phyloP scores from a whole-genome alignment of 2,888 invertebrate species.

The Diplolepis rosae region DNA sequence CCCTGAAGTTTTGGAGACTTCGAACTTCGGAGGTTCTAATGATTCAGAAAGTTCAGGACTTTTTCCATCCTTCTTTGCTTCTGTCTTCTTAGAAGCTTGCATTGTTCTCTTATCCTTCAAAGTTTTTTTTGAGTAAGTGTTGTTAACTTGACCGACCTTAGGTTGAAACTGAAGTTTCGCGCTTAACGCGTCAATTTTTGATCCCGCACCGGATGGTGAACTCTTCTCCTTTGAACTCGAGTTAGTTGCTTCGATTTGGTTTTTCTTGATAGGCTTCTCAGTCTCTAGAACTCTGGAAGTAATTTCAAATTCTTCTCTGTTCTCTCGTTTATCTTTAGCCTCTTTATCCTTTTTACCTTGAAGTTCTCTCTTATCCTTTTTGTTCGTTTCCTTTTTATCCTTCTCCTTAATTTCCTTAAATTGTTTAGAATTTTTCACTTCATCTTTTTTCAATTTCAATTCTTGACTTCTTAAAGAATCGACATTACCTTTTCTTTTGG shows the following conservation, averaged over 20 bases:
- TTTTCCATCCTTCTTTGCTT: too few relatives aligned
- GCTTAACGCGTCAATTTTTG: constrained; percentile 70
- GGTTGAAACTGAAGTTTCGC: constrained; percentile 70
- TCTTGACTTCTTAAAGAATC: too few relatives aligned
- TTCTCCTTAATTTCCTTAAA: constrained; percentile 18
- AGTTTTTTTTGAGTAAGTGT: constrained; percentile 65
- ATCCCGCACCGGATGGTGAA: constrained; percentile 54
- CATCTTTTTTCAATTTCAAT: too few relatives aligned
- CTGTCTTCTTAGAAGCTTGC: constrained; percentile 20
- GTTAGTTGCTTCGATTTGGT: constrained; percentile 44
- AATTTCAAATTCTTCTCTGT: constrained; percentile 20
- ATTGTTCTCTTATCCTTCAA: constrained; percentile 59
- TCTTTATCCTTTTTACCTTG: constrained; percentile 21
- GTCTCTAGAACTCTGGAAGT: not conserved
- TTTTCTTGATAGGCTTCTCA: constrained; percentile 41
- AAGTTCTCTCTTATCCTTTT: constrained; percentile 32
- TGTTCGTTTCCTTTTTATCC: constrained; percentile 34
- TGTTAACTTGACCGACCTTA: constrained; percentile 66
- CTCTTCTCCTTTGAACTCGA: constrained; percentile 37
- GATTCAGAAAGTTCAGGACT: too few relatives aligned
- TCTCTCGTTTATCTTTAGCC: constrained; percentile 34
- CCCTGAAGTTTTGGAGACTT: constrained; percentile 5
- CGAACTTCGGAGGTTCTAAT: too few relatives aligned
- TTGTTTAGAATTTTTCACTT: not conserved
- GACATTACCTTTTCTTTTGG: not conserved